Evolutionary conservation across 1,140 invertebrate species (phyloP), one percentile per base, ranked within the genome.

Genomic region (Procambarus clarkii): DNA sequence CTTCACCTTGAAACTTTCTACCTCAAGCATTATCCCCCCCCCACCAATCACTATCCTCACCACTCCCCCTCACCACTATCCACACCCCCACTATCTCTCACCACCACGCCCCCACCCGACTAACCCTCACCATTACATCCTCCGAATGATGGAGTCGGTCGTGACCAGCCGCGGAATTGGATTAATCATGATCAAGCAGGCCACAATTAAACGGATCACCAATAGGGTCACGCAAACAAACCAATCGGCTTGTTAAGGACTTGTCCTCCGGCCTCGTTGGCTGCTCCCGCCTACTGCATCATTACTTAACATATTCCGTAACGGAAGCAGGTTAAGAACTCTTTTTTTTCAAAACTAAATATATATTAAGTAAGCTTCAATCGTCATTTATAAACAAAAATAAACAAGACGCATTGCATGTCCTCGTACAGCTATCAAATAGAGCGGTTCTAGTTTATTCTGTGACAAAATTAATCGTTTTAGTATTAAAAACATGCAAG

Each of bases 161-260:
- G 85, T 86, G 85, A 86, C 44, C 85, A 54, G 85, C 58, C 54
- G 54, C 50, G 45, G 54, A 86, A 86, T 86, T 78, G 74, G 85
- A 86, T 86, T 86, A 86, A 2, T 54, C 48, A 50, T 86, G 85
- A 86, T 86, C 85, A 86, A 76, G 50, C 45, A 21, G 46, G 8
- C 74, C 71, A 76, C 85, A 86, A 86, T 86, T 86, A 86, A 78
- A 54, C 85, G 46, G 13, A 71, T 86, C 54, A 45, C 18, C 13
- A 48, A 48, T n/a, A 44, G 81, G 9, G 81, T 69, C 81, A 83
- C 46, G 54, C 50, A 34, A 82, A 58, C 80, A 34, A 34, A 82
- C 54, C 34, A 13, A n/a, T 46, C 48, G 46, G 50, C 80, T 64
- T 60, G 58, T 83, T 64, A 45, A 21, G 81, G 69, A 7, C 60